Percentiles rank a stretch among this genome's conserved stretches.
Evolutionary conservation across 2,113 vertebrate genomes (phyloP).

Genomic region (Platysternon megacephalum): DNA sequence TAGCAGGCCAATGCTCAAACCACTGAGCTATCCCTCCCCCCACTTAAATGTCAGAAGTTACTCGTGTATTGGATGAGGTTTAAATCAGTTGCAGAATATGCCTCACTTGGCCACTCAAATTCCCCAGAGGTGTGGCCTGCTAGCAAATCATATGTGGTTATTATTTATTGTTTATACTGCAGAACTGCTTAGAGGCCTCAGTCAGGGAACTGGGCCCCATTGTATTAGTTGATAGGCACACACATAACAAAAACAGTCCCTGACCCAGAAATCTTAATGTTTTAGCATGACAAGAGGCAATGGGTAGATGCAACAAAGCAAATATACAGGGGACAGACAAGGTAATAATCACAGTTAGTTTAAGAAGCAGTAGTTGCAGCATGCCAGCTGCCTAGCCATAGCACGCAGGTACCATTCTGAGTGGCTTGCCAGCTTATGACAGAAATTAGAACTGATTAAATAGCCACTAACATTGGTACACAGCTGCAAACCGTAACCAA

Average conservation of each 20-base stretch:
- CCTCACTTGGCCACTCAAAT: accelerated
- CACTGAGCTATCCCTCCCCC: too few relatives aligned
- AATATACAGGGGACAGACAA: not conserved
- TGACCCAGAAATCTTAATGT: accelerated
- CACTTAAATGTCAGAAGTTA: not conserved
- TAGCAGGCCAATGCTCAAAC: too few relatives aligned
- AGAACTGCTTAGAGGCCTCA: not conserved
- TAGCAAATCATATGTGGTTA: not conserved
- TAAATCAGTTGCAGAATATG: not conserved
- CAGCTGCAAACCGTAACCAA: too few relatives aligned
- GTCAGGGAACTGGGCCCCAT: not conserved
- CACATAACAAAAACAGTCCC: not conserved
- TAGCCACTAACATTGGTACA: too few relatives aligned
- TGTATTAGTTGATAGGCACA: not conserved
- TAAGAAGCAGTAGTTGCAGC: not conserved
- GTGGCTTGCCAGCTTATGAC: not conserved
- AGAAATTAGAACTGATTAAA: not conserved
- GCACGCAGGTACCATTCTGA: not conserved
- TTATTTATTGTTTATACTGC: not conserved
- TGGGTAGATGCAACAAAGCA: not conserved
- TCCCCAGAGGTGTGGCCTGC: not conserved
- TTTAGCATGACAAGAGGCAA: not conserved
- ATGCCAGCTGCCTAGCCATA: not conserved
- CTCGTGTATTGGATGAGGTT: not conserved
- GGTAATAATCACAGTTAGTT: not conserved